phyloP scores from a whole-genome alignment of 2,888 invertebrate genomes.

The Corbicula japonica region DNA sequence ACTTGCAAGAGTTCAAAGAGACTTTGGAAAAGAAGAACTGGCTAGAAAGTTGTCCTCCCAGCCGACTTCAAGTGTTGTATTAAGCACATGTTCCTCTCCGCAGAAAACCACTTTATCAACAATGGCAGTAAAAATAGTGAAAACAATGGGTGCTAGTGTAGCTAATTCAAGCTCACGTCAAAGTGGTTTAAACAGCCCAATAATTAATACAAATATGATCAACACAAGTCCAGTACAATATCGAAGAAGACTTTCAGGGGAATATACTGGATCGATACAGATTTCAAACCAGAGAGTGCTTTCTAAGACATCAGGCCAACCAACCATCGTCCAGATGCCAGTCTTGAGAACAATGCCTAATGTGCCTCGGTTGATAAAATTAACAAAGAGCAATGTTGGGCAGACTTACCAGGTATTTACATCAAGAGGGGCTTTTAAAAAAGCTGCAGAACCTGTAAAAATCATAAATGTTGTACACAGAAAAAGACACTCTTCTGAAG shows the following conservation, averaged over 20 bases:
- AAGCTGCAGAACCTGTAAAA: no score
- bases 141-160: slow-evolving; percentile 8
- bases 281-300: slow-evolving; percentile 3
- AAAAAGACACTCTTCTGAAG: no score
- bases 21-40: slow-evolving; percentile 21
- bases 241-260: no score
- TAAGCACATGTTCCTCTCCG: slow-evolving; percentile 18
- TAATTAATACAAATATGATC: no score
- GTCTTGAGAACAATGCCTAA: neutral
- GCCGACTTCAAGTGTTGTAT: neutral
- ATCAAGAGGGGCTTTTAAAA: no score
- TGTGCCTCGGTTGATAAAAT: neutral
- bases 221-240: no score
- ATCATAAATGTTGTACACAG: no score
- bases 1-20: slow-evolving; percentile 18
- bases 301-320: neutral
- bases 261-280: no score
- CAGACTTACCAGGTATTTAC: no score
- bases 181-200: no score
- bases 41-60: slow-evolving; percentile 2
- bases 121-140: slow-evolving; percentile 30
- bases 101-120: slow-evolving; percentile 37
- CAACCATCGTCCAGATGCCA: neutral
- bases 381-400: neutral
- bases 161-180: neutral